Conservation (phyloP, 2,888 invertebrate genomes). For the Lochmaea capreae region DNA sequence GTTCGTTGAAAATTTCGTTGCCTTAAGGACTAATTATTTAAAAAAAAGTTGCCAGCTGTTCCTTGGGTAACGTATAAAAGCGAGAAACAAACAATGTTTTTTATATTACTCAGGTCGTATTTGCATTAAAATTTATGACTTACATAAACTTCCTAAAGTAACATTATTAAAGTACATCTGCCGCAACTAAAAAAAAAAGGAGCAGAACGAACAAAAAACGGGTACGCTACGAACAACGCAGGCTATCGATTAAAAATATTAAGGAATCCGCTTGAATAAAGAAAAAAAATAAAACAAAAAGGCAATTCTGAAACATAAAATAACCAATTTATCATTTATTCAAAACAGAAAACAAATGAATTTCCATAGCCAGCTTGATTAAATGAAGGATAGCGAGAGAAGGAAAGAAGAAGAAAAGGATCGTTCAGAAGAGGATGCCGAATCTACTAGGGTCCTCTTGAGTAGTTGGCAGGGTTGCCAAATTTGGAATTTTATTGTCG, state of each 20-base stretch:
- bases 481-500: background rate
- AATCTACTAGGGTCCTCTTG: slow-evolving; percentile 44
- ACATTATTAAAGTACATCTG: slow-evolving; percentile 36
- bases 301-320: slow-evolving; percentile 57
- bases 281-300: slow-evolving; percentile 54
- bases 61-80: background rate
- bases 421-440: slow-evolving; percentile 43
- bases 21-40: background rate
- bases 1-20: background rate
- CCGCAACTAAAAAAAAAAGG: slow-evolving; percentile 16
- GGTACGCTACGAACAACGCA: slow-evolving; percentile 10
- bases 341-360: slow-evolving; percentile 62
- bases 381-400: slow-evolving; percentile 59
- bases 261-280: slow-evolving; percentile 43
- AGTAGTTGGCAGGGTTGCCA: slow-evolving; percentile 16
- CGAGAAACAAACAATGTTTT: background rate
- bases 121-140: slow-evolving; percentile 25
- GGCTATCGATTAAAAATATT: slow-evolving; percentile 50
- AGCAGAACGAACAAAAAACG: slow-evolving; percentile 8
- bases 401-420: slow-evolving; percentile 46
- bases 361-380: slow-evolving; percentile 61
- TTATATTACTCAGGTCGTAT: slow-evolving; percentile 12
- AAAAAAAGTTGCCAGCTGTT: background rate
- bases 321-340: slow-evolving; percentile 63
- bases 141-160: slow-evolving; percentile 24